These are phyloP conservation scores for Pterobdella sp. DNA, from an alignment of 2,888 invertebrate species.

Conservation along the genomic window DNA sequence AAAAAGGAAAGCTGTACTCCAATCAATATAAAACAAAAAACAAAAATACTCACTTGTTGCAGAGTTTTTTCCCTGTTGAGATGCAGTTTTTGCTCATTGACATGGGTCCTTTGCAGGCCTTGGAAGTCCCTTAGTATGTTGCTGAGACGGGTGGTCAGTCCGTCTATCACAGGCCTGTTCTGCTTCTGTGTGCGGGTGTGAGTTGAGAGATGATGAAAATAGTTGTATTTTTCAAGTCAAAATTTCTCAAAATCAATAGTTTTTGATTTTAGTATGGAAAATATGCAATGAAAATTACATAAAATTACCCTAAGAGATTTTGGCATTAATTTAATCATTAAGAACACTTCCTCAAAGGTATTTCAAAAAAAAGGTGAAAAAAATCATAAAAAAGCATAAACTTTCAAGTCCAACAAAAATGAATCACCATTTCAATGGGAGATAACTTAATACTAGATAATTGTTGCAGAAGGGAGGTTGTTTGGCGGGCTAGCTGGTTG, in stretches of 20 bases:
- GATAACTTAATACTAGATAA: background rate
- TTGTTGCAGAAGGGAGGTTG: background rate
- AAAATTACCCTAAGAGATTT: no score
- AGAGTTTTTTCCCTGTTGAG: background rate
- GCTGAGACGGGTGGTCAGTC: constrained; percentile 18
- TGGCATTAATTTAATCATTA: no score
- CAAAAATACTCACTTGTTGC: no score
- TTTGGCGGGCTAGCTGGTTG: background rate
- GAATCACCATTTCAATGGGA: background rate
- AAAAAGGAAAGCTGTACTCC: no score
- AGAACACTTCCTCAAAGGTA: background rate
- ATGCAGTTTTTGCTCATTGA: constrained; percentile 12
- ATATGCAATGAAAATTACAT: no score
- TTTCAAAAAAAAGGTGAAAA: background rate
- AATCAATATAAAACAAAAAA: no score
- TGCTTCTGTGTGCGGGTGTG: constrained; percentile 1
- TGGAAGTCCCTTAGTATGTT: constrained; percentile 23
- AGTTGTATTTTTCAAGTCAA: background rate
- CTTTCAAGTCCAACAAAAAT: background rate
- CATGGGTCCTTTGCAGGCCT: constrained; percentile 13
- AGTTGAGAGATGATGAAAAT: background rate
- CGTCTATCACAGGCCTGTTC: constrained; percentile 7
- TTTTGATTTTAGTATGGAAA: no score
- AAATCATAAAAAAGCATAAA: background rate
- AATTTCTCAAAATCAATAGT: no score